phyloP scores from a whole-genome alignment of 2,113 vertebrate genomes.

The Bagarius yarrelli region DNA sequence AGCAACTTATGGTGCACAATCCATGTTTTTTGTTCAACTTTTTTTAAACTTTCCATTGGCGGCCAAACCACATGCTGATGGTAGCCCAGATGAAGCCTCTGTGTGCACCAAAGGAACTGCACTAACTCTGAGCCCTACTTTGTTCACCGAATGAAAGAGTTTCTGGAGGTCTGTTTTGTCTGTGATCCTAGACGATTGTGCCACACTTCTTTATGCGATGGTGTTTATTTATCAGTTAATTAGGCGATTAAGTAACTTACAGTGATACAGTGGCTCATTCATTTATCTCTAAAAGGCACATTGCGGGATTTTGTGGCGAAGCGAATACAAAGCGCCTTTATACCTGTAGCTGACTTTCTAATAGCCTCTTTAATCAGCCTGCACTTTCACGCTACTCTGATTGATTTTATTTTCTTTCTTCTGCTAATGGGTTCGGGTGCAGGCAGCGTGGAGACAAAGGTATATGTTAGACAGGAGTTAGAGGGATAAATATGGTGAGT shows the following conservation, averaged over 20 bases:
- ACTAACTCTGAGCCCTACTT: too few relatives aligned
- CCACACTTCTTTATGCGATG: not conserved
- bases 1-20: too few relatives aligned
- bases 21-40: too few relatives aligned
- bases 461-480: not conserved
- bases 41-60: too few relatives aligned
- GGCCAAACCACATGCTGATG: too few relatives aligned
- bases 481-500: not conserved
- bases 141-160: not conserved
- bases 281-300: not conserved
- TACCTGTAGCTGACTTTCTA: not conserved
- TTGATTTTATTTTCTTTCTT: slow-evolving; percentile 17
- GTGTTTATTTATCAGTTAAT: not conserved
- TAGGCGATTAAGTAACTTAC: not conserved
- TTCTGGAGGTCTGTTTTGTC: not conserved
- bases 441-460: not conserved
- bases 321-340: not conserved
- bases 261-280: not conserved
- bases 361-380: slow-evolving; percentile 10
- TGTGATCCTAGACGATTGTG: not conserved
- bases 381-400: not conserved
- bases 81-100: too few relatives aligned
- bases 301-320: not conserved
- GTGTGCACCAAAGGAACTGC: too few relatives aligned
- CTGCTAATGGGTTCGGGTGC: not conserved